Conservation (phyloP, 37 sponge, comb jelly and placozoan species). For the Chondrilla cf. caribensis region DNA sequence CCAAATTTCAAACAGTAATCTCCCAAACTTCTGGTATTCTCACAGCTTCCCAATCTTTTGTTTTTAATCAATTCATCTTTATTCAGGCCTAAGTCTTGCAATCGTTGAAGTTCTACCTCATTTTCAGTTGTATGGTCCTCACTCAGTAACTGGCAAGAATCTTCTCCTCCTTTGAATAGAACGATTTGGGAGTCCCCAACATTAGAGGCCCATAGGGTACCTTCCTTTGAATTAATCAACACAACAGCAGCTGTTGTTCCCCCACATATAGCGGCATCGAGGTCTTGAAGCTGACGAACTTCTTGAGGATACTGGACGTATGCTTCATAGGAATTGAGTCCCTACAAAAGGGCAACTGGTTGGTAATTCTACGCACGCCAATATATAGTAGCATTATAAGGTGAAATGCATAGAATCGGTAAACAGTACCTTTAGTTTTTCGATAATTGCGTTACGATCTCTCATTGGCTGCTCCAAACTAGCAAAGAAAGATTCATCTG, state of each 20-base stretch:
- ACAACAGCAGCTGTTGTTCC: conserved; percentile 85
- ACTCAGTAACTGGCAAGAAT: conserved; percentile 44
- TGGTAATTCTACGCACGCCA: too few relatives aligned
- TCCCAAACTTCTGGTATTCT: conserved; percentile 89
- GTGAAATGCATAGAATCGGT: neutral
- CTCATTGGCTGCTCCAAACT: neutral
- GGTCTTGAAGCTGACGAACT: conserved; percentile 53
- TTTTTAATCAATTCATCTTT: conserved; percentile 40
- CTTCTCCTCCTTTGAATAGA: conserved; percentile 6
- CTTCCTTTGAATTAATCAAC: conserved; percentile 30
- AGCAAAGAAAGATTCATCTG: conserved; percentile 2
- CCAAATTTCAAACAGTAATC: conserved; percentile 89
- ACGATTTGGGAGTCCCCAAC: conserved; percentile 88
- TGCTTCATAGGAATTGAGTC: conserved; percentile 81
- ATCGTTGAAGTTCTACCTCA: conserved; percentile 73
- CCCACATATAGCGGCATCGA: conserved; percentile 62
- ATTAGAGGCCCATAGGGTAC: conserved; percentile 73
- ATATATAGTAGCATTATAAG: neutral
- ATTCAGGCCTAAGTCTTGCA: conserved; percentile 68
- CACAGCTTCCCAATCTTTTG: conserved; percentile 81
- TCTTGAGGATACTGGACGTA: conserved; percentile 63
- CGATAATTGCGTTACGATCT: neutral
- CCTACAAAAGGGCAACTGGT: conserved; percentile 28
- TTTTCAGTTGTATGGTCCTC: conserved; percentile 80
- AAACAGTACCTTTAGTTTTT: neutral